phyloP scores from a whole-genome alignment of 2,888 invertebrate genomes.

The Nephrotoma flavescens region DNA sequence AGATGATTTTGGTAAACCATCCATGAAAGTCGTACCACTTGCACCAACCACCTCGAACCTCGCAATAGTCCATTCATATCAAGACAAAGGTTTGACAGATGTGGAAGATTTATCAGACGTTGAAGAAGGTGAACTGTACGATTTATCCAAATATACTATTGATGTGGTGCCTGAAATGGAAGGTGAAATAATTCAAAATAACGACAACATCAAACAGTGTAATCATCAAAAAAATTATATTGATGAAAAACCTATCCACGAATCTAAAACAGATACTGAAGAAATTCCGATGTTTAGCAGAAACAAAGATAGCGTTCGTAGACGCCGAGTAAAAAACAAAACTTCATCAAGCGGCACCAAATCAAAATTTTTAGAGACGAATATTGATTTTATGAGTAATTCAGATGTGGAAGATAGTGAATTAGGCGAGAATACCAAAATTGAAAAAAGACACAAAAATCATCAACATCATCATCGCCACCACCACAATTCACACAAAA shows the following conservation, averaged over 20 bases:
- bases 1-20: constrained; percentile 30
- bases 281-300: constrained; percentile 23
- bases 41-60: constrained; percentile 24
- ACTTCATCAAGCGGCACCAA: background rate
- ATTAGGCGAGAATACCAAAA: constrained; percentile 23
- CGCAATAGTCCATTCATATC: constrained; percentile 21
- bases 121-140: constrained; percentile 19
- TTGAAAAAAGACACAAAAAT: constrained; percentile 11
- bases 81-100: constrained; percentile 22
- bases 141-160: constrained; percentile 11
- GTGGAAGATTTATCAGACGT: constrained; percentile 31
- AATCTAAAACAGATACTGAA: constrained; percentile 35
- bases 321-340: constrained; percentile 19
- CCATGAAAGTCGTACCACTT: constrained; percentile 33
- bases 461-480: background rate
- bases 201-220: constrained; percentile 17
- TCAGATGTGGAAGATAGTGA: constrained; percentile 34
- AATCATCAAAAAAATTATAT: constrained; percentile 16
- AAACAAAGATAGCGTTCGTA: constrained; percentile 20
- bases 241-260: constrained; percentile 13
- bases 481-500: background rate
- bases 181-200: constrained; percentile 16
- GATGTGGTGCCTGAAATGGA: constrained; percentile 18
- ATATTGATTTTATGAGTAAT: constrained; percentile 10
- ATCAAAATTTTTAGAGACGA: background rate